Conservation (phyloP, 2,888 invertebrate genomes). For the Spialia ferax region DNA sequence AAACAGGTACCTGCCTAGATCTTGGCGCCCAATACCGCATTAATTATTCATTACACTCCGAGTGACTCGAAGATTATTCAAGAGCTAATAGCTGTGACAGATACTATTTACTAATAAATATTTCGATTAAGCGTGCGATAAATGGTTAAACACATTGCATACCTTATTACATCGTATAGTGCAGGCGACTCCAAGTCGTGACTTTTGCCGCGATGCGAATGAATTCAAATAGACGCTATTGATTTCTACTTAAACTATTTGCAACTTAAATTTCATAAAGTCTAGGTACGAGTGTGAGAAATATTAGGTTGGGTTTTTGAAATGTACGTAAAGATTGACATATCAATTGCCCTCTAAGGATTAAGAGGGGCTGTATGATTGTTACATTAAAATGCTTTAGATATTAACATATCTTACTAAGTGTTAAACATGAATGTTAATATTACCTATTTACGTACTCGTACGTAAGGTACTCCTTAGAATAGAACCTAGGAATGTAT, state of each 20-base stretch:
- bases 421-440: too few species aligned
- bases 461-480: too few species aligned
- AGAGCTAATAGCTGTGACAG: conserved; percentile 23
- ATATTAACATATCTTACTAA: too few species aligned
- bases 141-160: conserved; percentile 30
- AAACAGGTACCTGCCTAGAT: not conserved
- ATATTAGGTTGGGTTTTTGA: not conserved
- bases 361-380: too few species aligned
- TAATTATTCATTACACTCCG: conserved; percentile 14
- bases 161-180: conserved; percentile 25
- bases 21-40: not conserved
- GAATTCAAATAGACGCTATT: conserved; percentile 42
- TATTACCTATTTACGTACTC: too few species aligned
- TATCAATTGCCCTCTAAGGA: not conserved
- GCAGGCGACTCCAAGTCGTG: conserved; percentile 54
- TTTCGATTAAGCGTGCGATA: conserved; percentile 31
- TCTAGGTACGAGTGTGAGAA: not conserved
- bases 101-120: conserved; percentile 37
- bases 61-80: conserved; percentile 31
- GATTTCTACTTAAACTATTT: conserved; percentile 43
- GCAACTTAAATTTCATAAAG: conserved; percentile 42
- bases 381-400: too few species aligned
- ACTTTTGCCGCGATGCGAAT: conserved; percentile 54
- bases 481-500: too few species aligned
- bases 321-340: too few species aligned